A percentile compares a stretch with the other conserved stretches of the same genome.
phyloP scores from a whole-genome alignment of 2,797 vertebrate genomes.

The Perodicticus potto region DNA sequence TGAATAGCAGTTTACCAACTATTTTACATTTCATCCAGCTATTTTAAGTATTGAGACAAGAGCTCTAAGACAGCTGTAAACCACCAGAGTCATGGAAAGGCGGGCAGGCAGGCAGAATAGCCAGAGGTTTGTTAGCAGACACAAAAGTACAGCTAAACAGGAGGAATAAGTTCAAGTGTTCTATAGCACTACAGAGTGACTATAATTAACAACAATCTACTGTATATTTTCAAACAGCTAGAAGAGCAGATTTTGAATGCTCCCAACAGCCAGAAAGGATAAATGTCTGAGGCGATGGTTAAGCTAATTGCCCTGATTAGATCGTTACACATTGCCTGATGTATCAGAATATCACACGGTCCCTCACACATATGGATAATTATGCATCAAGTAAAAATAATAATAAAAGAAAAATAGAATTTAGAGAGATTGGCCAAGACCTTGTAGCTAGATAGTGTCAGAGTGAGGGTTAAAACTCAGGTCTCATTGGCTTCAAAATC shows the following conservation, averaged over 20 bases:
- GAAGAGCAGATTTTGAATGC: background rate
- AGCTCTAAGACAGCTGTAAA: background rate
- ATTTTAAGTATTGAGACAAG: conserved; percentile 25
- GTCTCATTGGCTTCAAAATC: background rate
- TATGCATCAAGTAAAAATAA: background rate
- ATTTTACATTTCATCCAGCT: conserved; percentile 2
- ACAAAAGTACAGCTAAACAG: too few species aligned
- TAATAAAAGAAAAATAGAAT: background rate
- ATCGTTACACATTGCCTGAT: background rate
- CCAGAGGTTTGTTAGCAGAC: background rate
- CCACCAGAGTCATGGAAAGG: background rate
- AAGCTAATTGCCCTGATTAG: background rate
- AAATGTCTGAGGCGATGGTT: background rate
- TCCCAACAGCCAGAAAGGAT: background rate
- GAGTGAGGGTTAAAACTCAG: background rate
- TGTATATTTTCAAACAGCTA: background rate
- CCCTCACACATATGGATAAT: background rate
- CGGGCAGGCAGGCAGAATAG: background rate
- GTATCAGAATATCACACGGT: background rate
- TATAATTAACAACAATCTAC: background rate
- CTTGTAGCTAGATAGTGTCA: background rate
- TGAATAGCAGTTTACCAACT: background rate
- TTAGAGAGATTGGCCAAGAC: background rate
- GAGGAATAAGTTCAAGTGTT: too few species aligned
- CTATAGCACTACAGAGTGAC: too few species aligned